phyloP scores from a whole-genome alignment of 1,140 invertebrate species.

The Dryas iulia region DNA sequence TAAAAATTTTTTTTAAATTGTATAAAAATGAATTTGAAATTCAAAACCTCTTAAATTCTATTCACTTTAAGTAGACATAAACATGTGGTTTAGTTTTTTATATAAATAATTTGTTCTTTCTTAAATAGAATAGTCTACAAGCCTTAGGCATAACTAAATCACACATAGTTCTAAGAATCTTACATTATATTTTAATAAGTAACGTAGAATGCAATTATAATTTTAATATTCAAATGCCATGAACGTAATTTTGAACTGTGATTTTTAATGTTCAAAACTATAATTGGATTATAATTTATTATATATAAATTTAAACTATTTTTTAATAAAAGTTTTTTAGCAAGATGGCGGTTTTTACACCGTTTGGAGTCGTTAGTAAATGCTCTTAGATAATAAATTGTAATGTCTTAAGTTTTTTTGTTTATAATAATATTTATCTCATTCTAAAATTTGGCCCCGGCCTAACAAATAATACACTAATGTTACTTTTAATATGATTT shows the following conservation, averaged over 20 bases:
- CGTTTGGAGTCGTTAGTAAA: not conserved
- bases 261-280: slow-evolving; percentile 73
- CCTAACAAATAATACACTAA: not conserved
- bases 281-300: slow-evolving; percentile 59
- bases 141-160: slow-evolving; percentile 29
- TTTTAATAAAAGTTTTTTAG: slow-evolving; percentile 28
- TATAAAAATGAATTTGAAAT: too few relatives aligned
- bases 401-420: not conserved
- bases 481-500: slow-evolving; percentile 1
- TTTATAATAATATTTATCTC: not conserved
- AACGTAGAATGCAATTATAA: slow-evolving; percentile 46
- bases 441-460: not conserved
- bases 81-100: not conserved
- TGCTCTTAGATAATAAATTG: slow-evolving; percentile 2
- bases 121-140: slow-evolving; percentile 13
- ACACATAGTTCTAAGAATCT: slow-evolving; percentile 62
- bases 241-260: slow-evolving; percentile 76
- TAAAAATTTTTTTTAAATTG: too few relatives aligned
- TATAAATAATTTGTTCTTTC: not conserved
- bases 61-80: not conserved
- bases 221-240: slow-evolving; percentile 67
- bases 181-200: slow-evolving; percentile 39
- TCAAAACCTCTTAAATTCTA: too few relatives aligned
- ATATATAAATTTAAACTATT: slow-evolving; percentile 41
- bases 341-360: slow-evolving; percentile 1